phyloP scores from a whole-genome alignment of 2,888 invertebrate species.

The Agrilus biguttatus region DNA sequence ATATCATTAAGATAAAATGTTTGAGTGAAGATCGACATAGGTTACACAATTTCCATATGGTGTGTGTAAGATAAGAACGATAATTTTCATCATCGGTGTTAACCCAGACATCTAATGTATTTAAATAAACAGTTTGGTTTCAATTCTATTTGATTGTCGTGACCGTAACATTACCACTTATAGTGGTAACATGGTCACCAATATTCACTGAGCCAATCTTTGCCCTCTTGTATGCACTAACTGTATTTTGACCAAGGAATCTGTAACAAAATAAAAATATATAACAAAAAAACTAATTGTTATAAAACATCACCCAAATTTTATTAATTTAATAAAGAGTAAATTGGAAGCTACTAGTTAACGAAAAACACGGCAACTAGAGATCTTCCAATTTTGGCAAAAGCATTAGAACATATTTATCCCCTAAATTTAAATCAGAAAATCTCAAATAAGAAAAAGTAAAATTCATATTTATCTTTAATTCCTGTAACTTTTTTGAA shows the following conservation, averaged over 20 bases:
- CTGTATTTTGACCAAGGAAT: slow-evolving; percentile 73
- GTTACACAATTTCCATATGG: no score
- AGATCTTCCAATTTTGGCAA: no score
- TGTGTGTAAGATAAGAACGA: neutral
- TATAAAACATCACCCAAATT: neutral
- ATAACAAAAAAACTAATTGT: neutral
- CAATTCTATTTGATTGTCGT: slow-evolving; percentile 8
- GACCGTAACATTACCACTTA: slow-evolving; percentile 37
- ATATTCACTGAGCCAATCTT: slow-evolving; percentile 79
- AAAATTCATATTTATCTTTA: no score
- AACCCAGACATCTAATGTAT: slow-evolving; percentile 10
- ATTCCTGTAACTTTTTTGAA: no score
- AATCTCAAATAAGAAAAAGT: no score
- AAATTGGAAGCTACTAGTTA: no score
- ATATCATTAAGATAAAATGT: no score
- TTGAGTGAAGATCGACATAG: no score
- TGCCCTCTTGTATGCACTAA: slow-evolving; percentile 81
- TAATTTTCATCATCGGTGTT: slow-evolving; percentile 5
- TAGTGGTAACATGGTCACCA: slow-evolving; percentile 34
- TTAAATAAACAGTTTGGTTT: slow-evolving; percentile 18
- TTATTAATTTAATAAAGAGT: no score
- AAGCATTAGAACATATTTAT: no score
- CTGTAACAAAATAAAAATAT: slow-evolving; percentile 33
- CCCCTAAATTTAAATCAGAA: no score
- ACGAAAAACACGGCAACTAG: no score